Conservation (phyloP, 1,140 invertebrate species). For the Drosophila paulistorum region DNA sequence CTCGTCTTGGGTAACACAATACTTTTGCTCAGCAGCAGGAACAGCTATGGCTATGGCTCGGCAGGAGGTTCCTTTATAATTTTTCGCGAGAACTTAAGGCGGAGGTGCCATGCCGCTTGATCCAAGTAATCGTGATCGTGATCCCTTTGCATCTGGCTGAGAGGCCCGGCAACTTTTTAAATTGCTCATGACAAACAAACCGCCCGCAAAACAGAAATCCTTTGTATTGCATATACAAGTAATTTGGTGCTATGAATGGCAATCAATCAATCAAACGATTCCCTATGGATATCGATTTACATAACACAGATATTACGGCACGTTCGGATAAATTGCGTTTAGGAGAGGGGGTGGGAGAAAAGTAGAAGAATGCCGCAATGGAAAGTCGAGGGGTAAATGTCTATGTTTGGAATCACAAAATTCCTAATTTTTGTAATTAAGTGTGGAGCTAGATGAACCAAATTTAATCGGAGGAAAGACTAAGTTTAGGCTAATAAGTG, state of each 20-base stretch:
- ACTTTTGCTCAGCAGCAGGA: conserved; percentile 34
- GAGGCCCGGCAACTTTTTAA: conserved; percentile 61
- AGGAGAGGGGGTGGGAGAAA: too few species aligned
- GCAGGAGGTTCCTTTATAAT: conserved; percentile 53
- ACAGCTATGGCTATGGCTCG: not conserved
- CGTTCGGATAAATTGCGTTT: not conserved
- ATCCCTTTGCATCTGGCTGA: conserved; percentile 8
- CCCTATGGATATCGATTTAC: conserved; percentile 55
- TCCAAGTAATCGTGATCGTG: conserved; percentile 18
- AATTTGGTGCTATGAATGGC: conserved; percentile 41
- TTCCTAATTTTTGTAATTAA: too few species aligned
- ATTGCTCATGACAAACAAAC: conserved; percentile 62
- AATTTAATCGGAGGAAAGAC: too few species aligned
- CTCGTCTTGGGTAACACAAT: conserved; percentile 46
- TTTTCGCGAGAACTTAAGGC: conserved; percentile 64
- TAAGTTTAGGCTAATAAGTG: too few species aligned
- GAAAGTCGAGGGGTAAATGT: too few species aligned
- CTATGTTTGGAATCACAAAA: too few species aligned
- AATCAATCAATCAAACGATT: conserved; percentile 52
- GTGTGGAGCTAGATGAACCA: too few species aligned
- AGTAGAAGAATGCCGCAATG: too few species aligned
- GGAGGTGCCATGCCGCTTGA: conserved; percentile 52
- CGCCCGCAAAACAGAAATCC: conserved; percentile 48
- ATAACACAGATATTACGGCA: conserved; percentile 53
- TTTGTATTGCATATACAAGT: conserved; percentile 7